Base-by-base conservation (phyloP, 2,113 vertebrate genomes). In the Pelvicachromis taeniatus region DNA sequence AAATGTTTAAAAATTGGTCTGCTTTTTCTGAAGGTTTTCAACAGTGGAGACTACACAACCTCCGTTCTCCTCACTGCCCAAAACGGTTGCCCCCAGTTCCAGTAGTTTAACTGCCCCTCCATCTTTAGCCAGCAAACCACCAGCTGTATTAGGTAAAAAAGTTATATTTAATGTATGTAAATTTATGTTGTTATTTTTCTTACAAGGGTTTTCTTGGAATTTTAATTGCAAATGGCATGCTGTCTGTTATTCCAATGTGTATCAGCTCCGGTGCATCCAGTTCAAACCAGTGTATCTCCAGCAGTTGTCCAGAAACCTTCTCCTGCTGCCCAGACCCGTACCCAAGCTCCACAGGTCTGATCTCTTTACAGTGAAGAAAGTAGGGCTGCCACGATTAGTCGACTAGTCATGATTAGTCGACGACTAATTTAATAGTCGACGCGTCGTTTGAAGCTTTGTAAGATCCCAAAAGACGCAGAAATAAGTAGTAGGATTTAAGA, bases 281-380 rank as follows among this genome's bases (percentile, higher is more conserved):
- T 95, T 86, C 97, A 96, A 82, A 93, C 82, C 35, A 82, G 59
- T 14, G 84, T 95, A 4, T 75, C 90, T 13, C 7, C 95, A 45
- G 73, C 95, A 4, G 50, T 70, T n/a, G 86, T 96, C 2, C 97
- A 97, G 94, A 97, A 97, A 75, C 92, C 96, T 6, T 91, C 96
- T 23, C 92, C 96, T 0, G 88, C 95, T 31, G 81, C 88, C 17
- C 95, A 94, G 89, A 48, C 89, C 9, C 97, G 96, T 78, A 38
- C 94, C 7, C 79, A 93, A 52, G 87, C 95, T 68, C 1, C 95
- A 68, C 97, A 97, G 97, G 97, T 98, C 92, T 78, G 9, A 3
- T 73, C 45, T 75, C 33, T 63, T 80, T 48, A 14, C 23, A 77
- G 14, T 10, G 1, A 61, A 48, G 17, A 19, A 31, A 31, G 45